Base-by-base conservation (phyloP, 35 echinoderm and acorn worm genomes). In the Eucidaris tribuloides region DNA sequence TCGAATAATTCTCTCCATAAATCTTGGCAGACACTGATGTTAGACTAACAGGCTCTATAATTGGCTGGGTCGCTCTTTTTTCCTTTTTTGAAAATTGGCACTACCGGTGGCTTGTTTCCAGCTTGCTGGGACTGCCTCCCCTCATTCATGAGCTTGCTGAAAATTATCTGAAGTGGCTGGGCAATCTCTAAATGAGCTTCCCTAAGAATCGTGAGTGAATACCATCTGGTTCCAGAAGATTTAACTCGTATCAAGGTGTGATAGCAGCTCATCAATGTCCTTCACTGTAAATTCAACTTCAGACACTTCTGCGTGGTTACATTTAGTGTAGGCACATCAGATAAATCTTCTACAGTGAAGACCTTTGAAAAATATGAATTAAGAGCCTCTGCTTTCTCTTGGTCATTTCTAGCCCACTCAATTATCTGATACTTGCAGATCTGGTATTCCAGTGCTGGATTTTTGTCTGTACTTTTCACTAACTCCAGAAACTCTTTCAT, bases 21-120 rank as follows among this genome's bases (percentile, higher is more conserved):
- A n/a, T n/a, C n/a, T n/a, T n/a, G n/a, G n/a, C n/a, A n/a, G n/a
- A n/a, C n/a, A n/a, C n/a, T n/a, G n/a, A n/a, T n/a, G n/a, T n/a
- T n/a, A n/a, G n/a, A n/a, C n/a, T n/a, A n/a, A n/a, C n/a, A n/a
- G n/a, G n/a, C n/a, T n/a, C n/a, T n/a, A n/a, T n/a, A n/a, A n/a
- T n/a, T n/a, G n/a, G n/a, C n/a, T n/a, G n/a, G n/a, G n/a, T n/a
- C n/a, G n/a, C n/a, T n/a, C n/a, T n/a, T n/a, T n/a, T n/a, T n/a
- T n/a, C n/a, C n/a, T n/a, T n/a, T n/a, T n/a, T n/a, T n/a, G n/a
- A n/a, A n/a, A n/a, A n/a, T n/a, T n/a, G n/a, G n/a, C n/a, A n/a
- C n/a, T n/a, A n/a, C n/a, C n/a, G n/a, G n/a, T n/a, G n/a, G 76
- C 76, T 78, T 78, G 76, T 78, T 78, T 46, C 76, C 76, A 78